A percentile compares a stretch with the other conserved stretches of the same genome.
Conservation (phyloP, 2,113 vertebrate species). For the Tautogolabrus adspersus region DNA sequence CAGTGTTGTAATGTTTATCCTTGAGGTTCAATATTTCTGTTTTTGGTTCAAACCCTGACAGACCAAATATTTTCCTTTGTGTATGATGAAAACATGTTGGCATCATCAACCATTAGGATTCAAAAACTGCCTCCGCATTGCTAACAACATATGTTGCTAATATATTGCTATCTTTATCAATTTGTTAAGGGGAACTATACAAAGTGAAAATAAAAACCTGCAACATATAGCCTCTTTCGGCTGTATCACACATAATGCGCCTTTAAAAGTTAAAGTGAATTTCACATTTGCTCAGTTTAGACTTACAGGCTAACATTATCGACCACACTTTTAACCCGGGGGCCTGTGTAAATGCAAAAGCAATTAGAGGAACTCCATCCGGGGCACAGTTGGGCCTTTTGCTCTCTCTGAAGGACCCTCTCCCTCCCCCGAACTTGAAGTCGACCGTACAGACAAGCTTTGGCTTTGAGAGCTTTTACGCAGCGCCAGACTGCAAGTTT, state of each 20-base stretch:
- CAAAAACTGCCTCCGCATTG: neutral
- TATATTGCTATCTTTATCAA: neutral
- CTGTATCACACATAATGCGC: neutral
- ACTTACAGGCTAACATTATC: conserved; percentile 35
- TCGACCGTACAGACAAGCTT: conserved; percentile 81
- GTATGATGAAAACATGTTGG: too few relatives aligned
- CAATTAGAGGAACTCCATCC: conserved; percentile 78
- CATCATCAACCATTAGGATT: neutral
- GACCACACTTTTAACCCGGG: conserved; percentile 51
- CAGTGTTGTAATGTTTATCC: neutral
- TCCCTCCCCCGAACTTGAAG: conserved; percentile 86
- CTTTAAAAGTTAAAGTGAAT: conserved; percentile 47
- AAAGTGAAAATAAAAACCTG: neutral
- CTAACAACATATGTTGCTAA: neutral
- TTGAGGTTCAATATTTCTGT: neutral
- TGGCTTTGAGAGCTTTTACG: conserved; percentile 75
- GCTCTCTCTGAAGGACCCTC: conserved; percentile 60
- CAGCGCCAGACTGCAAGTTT: conserved; percentile 46
- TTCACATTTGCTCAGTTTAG: conserved; percentile 12
- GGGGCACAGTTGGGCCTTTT: conserved; percentile 69
- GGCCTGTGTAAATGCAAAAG: conserved; percentile 63
- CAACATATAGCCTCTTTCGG: neutral
- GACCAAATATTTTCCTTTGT: neutral
- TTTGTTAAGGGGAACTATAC: neutral
- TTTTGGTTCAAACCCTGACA: neutral